These are phyloP conservation scores for Thumatha senex DNA, from an alignment of 2,888 invertebrate species.

Conservation along the genomic window DNA sequence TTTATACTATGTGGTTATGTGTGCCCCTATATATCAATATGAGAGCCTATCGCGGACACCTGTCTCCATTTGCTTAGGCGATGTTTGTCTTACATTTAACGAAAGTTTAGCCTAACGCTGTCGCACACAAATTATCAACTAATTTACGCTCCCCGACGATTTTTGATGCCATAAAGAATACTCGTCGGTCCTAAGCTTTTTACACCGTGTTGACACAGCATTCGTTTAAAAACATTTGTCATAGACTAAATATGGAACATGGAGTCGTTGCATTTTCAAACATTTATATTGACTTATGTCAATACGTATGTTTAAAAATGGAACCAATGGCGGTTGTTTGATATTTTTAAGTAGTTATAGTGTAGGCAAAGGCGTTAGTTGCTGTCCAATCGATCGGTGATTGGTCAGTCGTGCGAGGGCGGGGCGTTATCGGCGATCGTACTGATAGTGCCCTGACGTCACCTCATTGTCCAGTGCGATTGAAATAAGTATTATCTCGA, in stretches of 20 bases:
- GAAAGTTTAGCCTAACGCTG: constrained; percentile 70
- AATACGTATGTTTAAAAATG: constrained; percentile 27
- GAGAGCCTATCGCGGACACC: constrained; percentile 70
- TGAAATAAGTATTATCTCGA: constrained; percentile 16
- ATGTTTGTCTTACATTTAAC: constrained; percentile 78
- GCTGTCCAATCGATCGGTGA: constrained; percentile 74
- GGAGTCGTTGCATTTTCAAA: constrained; percentile 16
- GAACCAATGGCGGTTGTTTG: constrained; percentile 34
- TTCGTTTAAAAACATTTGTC: constrained; percentile 31
- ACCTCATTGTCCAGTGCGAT: constrained; percentile 50
- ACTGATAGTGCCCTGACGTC: constrained; percentile 48
- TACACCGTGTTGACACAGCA: constrained; percentile 48
- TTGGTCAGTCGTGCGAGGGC: constrained; percentile 70
- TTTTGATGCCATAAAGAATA: constrained; percentile 65
- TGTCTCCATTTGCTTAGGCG: constrained; percentile 80
- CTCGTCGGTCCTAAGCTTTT: constrained; percentile 63
- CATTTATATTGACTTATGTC: constrained; percentile 13
- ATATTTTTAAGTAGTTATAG: constrained; percentile 32
- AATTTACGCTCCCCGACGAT: constrained; percentile 71
- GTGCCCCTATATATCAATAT: constrained; percentile 71
- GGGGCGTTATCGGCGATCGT: constrained; percentile 65
- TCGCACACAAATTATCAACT: constrained; percentile 81
- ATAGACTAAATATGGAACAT: constrained; percentile 29
- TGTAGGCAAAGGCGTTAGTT: constrained; percentile 47
- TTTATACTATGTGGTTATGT: constrained; percentile 53